Percentiles rank a stretch among this genome's conserved stretches.
phyloP scores from a whole-genome alignment of 2,888 invertebrate genomes.

The Heliconius hortense region DNA sequence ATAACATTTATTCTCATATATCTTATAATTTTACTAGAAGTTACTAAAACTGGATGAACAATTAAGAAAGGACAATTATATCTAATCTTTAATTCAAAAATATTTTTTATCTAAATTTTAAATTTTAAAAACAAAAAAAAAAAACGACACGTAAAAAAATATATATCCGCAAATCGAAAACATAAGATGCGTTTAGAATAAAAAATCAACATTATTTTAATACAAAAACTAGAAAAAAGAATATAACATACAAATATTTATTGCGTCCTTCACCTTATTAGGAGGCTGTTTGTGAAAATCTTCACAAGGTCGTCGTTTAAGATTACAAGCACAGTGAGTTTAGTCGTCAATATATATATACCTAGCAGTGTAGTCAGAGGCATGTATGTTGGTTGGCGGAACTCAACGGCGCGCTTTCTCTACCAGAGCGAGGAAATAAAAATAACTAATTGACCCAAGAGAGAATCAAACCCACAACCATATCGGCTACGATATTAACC shows the following conservation, averaged over 20 bases:
- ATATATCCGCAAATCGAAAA: not conserved
- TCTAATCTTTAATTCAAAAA: too few species aligned
- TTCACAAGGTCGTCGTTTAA: slow-evolving; percentile 53
- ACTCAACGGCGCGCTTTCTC: not conserved
- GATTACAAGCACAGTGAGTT: not conserved
- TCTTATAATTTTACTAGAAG: too few species aligned
- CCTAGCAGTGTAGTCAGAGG: not conserved
- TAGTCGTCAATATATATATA: not conserved
- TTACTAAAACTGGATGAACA: too few species aligned
- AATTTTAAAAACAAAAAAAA: not conserved
- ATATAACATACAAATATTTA: slow-evolving; percentile 29
- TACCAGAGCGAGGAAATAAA: not conserved
- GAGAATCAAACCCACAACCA: not conserved
- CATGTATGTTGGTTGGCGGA: not conserved
- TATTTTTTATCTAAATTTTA: not conserved
- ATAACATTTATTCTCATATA: too few species aligned
- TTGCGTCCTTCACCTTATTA: slow-evolving; percentile 54
- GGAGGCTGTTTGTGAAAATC: slow-evolving; percentile 53
- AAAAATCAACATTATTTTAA: slow-evolving; percentile 1
- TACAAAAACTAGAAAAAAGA: not conserved
- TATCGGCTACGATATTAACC: too few species aligned
- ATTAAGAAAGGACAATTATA: too few species aligned
- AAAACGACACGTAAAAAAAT: not conserved
- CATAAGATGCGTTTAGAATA: not conserved
- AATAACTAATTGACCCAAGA: not conserved